phyloP scores from a whole-genome alignment of 2,888 invertebrate species.

The Pantelozetes paolii region DNA sequence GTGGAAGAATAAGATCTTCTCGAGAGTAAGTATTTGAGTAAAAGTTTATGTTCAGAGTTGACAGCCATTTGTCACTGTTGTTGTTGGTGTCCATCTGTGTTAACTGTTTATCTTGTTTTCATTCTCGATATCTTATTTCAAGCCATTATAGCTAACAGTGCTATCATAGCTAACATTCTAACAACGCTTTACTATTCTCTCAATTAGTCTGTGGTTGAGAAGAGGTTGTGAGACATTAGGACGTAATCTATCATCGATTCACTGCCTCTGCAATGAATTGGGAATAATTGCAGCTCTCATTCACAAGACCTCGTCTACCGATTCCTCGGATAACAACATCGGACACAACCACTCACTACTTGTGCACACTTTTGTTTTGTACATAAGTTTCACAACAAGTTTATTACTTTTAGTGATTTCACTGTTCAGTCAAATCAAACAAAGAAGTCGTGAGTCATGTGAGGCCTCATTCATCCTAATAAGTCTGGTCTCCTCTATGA shows the following conservation, averaged over 20 bases:
- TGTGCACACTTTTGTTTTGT: conserved; percentile 35
- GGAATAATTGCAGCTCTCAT: conserved; percentile 41
- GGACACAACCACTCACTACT: conserved; percentile 33
- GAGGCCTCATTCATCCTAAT: conserved; percentile 48
- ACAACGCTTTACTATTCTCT: not conserved
- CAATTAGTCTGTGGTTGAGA: conserved; percentile 21
- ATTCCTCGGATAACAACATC: not conserved
- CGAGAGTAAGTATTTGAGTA: conserved; percentile 31
- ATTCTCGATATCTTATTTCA: not conserved
- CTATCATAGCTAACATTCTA: conserved; percentile 22
- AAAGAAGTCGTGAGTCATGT: conserved; percentile 34
- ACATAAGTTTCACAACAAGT: conserved; percentile 32
- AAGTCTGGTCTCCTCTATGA: conserved; percentile 47
- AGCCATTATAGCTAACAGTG: not conserved
- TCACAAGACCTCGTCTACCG: conserved; percentile 21
- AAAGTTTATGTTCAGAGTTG: conserved; percentile 23
- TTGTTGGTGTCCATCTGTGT: not conserved
- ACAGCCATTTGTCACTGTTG: conserved; percentile 6
- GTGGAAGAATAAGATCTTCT: conserved; percentile 26
- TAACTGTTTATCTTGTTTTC: conserved; percentile 16
- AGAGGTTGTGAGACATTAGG: conserved; percentile 36
- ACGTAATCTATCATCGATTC: conserved; percentile 32
- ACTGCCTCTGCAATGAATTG: conserved; percentile 38
- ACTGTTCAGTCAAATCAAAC: conserved; percentile 36
- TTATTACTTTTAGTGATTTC: conserved; percentile 37